Percentiles rank a stretch among this genome's conserved stretches.
Evolutionary conservation across 2,113 vertebrate genomes (phyloP).

Genomic region (Bothrops jararaca): DNA sequence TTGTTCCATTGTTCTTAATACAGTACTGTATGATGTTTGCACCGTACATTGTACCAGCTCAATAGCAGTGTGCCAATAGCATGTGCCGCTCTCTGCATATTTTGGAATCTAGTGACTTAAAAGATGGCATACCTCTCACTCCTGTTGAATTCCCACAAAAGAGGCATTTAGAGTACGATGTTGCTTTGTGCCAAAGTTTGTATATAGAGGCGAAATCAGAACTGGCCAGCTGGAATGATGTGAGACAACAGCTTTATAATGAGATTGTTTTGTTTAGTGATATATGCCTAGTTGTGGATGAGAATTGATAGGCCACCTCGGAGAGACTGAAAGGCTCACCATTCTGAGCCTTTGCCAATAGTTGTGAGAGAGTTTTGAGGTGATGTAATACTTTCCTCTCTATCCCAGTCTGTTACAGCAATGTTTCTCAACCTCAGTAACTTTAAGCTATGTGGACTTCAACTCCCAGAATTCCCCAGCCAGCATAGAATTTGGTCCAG

Average conservation of each 20-base stretch:
- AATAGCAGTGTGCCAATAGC: neutral
- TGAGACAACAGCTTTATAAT: neutral
- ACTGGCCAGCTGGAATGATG: neutral
- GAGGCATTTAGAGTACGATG: neutral
- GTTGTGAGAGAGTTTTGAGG: neutral
- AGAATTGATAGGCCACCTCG: neutral
- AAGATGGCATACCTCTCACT: neutral
- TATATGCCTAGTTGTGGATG: neutral
- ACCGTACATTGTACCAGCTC: neutral
- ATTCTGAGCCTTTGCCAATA: neutral
- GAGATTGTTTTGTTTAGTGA: neutral
- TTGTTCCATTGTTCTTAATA: neutral
- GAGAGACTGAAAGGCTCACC: neutral
- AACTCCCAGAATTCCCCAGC: neutral
- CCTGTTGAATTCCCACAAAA: neutral
- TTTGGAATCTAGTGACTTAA: neutral
- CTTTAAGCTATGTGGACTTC: neutral
- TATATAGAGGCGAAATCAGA: neutral
- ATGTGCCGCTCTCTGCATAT: neutral
- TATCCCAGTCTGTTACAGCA: neutral
- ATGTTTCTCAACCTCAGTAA: neutral
- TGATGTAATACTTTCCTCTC: neutral
- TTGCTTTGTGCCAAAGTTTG: neutral
- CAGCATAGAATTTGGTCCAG: neutral
- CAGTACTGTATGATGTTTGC: neutral